Evolutionary conservation across 2,113 vertebrate species (phyloP).

Genomic region (Plotosus lineatus): DNA sequence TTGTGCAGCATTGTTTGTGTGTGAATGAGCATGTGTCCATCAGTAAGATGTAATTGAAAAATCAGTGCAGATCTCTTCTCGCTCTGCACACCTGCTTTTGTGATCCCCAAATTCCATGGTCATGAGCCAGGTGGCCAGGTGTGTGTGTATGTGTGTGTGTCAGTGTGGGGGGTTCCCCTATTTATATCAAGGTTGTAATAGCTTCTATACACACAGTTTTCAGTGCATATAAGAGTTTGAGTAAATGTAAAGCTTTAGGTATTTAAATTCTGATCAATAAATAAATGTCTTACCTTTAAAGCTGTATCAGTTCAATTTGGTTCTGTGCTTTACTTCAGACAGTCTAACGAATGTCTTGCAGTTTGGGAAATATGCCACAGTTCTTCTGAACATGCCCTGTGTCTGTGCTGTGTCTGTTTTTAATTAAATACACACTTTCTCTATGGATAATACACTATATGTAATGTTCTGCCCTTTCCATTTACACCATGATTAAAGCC

Average conservation of each 20-base stretch:
- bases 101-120: not conserved
- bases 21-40: conserved; percentile 29
- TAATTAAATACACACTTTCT: too few species aligned
- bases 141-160: not conserved
- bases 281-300: not conserved
- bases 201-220: not conserved
- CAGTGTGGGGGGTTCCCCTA: too few species aligned
- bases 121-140: not conserved
- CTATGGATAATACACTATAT: too few species aligned
- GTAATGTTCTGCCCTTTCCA: too few species aligned
- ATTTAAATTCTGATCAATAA: not conserved
- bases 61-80: conserved; percentile 15
- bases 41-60: conserved; percentile 40
- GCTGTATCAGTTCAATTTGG: not conserved
- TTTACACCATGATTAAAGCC: too few species aligned
- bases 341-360: not conserved
- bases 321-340: not conserved
- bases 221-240: not conserved
- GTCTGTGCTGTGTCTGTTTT: too few species aligned
- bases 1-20: conserved; percentile 13
- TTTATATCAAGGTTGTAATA: too few species aligned
- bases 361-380: not conserved
- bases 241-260: not conserved
- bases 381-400: not conserved
- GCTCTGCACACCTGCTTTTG: conserved; percentile 24